phyloP scores from a whole-genome alignment of 2,797 vertebrate genomes.

The Limnodromus scolopaceus region DNA sequence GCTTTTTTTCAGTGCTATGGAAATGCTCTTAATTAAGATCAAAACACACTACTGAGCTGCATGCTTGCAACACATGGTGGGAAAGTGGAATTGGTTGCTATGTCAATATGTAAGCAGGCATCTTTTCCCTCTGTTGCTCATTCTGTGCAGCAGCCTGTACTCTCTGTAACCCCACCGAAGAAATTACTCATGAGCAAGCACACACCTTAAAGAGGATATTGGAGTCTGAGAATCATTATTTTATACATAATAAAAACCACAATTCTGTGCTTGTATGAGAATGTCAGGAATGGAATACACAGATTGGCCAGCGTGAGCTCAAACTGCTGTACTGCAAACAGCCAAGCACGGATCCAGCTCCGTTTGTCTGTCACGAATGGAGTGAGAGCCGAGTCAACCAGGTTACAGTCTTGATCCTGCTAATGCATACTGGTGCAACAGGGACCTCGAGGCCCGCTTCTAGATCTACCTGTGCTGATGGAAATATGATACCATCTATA shows the following conservation, averaged over 20 bases:
- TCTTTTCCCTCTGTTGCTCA: background rate
- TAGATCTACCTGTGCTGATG: accelerated
- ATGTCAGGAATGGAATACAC: background rate
- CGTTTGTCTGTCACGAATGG: accelerated
- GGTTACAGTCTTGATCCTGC: background rate
- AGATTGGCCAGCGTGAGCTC: background rate
- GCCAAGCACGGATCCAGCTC: background rate
- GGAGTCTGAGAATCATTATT: background rate
- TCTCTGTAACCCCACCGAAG: background rate
- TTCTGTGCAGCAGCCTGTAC: background rate
- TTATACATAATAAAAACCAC: background rate
- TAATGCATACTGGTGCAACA: background rate
- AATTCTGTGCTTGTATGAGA: background rate
- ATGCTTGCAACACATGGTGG: background rate
- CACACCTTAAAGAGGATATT: background rate
- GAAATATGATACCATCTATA: background rate
- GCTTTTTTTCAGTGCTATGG: background rate
- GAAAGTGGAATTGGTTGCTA: background rate
- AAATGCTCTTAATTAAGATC: background rate
- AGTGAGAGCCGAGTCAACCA: accelerated
- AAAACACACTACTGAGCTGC: background rate
- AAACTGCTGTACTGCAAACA: background rate
- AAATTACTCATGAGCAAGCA: background rate
- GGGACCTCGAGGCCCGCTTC: background rate
- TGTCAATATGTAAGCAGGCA: background rate